Conservation (phyloP, 2,797 vertebrate species). For the Sebastes iracundus region DNA sequence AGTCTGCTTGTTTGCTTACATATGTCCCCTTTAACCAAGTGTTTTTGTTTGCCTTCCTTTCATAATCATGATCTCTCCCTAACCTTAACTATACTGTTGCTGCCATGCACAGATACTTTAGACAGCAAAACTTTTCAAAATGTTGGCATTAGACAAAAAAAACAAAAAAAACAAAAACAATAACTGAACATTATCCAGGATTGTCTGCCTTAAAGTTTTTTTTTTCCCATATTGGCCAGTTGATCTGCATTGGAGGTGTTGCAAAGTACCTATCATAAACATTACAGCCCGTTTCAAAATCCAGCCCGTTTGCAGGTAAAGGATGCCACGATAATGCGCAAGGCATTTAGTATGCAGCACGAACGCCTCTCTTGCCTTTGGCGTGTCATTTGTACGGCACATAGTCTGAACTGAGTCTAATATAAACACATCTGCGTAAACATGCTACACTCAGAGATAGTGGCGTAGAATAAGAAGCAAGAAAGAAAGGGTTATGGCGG, state of each 20-base stretch:
- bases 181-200: background rate
- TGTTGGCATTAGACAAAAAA: background rate
- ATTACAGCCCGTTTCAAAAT: background rate
- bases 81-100: background rate
- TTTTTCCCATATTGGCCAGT: background rate
- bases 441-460: too few species aligned
- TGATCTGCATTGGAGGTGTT: background rate
- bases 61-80: too few species aligned
- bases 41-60: background rate
- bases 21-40: background rate
- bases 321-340: too few species aligned
- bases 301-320: too few species aligned
- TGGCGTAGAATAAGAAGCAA: too few species aligned
- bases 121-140: background rate
- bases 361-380: too few species aligned
- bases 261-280: background rate
- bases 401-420: too few species aligned
- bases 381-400: too few species aligned
- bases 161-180: background rate
- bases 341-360: too few species aligned
- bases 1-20: too few species aligned
- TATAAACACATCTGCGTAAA: too few species aligned
- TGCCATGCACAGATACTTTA: background rate
- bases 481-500: too few species aligned
- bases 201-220: background rate